phyloP scores from a whole-genome alignment of 1,140 invertebrate species.

The Temnothorax longispinosus region DNA sequence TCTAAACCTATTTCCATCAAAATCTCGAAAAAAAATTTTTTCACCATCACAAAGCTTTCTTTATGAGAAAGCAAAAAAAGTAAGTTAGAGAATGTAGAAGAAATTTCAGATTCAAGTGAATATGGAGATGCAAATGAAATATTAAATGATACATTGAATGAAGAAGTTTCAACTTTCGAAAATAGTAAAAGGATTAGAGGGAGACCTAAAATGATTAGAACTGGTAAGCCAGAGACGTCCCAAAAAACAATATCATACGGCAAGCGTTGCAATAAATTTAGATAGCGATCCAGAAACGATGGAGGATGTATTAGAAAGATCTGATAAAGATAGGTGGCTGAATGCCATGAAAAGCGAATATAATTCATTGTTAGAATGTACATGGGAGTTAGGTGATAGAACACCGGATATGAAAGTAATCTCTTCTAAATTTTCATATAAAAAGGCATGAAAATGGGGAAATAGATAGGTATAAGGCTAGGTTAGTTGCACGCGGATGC shows the following conservation, averaged over 20 bases:
- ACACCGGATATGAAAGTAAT: constrained; percentile 69
- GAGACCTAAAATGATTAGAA: not conserved
- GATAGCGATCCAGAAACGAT: constrained; percentile 36
- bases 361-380: constrained; percentile 65
- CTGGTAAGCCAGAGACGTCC: not conserved
- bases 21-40: no score
- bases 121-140: not conserved
- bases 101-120: not conserved
- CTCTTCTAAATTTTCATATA: constrained; percentile 75
- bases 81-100: not conserved
- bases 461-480: constrained; percentile 61
- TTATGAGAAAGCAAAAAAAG: not conserved
- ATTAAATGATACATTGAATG: not conserved
- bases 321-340: constrained; percentile 60
- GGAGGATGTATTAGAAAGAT: constrained; percentile 48
- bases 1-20: no score
- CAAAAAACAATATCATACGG: not conserved
- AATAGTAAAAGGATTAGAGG: not conserved
- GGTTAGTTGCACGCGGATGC: constrained; percentile 76
- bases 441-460: constrained; percentile 63
- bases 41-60: no score
- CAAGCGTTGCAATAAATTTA: not conserved
- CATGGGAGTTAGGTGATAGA: constrained; percentile 60
- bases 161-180: not conserved
- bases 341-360: constrained; percentile 69